Conservation (phyloP, 2,797 vertebrate genomes). For the Sus cebifrons region DNA sequence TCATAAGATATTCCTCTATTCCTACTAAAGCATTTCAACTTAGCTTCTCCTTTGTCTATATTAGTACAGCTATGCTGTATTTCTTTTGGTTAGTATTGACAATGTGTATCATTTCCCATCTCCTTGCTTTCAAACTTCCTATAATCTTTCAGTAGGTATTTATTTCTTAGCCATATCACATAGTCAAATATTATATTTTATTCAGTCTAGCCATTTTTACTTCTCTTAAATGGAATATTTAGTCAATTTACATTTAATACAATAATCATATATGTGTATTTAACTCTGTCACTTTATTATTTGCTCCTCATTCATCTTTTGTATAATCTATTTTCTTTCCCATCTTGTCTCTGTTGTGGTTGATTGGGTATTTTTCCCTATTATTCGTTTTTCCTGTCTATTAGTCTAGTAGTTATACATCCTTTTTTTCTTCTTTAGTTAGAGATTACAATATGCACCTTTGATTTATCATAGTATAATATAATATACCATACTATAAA, state of each 20-base stretch:
- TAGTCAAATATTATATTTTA: not conserved
- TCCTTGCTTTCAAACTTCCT: not conserved
- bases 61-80: not conserved
- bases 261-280: not conserved
- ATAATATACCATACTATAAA: not conserved
- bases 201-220: not conserved
- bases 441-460: not conserved
- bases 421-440: not conserved
- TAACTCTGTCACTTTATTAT: not conserved
- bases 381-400: not conserved
- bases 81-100: not conserved
- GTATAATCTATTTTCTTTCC: not conserved
- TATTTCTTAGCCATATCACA: not conserved
- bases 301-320: not conserved
- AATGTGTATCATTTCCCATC: not conserved
- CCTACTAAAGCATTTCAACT: not conserved
- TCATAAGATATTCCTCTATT: not conserved
- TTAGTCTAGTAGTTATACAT: not conserved
- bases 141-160: not conserved
- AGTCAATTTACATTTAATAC: conserved; percentile 3
- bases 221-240: not conserved
- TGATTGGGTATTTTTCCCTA: not conserved
- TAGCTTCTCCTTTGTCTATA: not conserved
- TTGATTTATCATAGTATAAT: not conserved
- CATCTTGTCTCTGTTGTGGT: not conserved